phyloP scores from a whole-genome alignment of 2,888 invertebrate species.

The Lasioglossum vierecki region DNA sequence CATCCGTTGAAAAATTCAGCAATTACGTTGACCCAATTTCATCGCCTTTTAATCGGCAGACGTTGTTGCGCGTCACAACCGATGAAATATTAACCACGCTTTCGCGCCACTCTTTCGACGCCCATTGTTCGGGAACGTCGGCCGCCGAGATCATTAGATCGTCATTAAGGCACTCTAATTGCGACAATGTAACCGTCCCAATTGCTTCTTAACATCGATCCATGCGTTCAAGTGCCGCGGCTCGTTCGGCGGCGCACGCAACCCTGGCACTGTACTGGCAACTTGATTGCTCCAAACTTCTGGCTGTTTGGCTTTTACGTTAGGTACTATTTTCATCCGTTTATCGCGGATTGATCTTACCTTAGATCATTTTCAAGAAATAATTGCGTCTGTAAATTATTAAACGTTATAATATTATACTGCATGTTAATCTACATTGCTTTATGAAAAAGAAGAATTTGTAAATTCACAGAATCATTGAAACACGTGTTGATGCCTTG shows the following conservation, averaged over 20 bases:
- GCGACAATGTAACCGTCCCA: conserved; percentile 58
- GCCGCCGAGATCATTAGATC: conserved; percentile 49
- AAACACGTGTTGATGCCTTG: no score
- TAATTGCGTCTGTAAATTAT: no score
- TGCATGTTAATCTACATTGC: no score
- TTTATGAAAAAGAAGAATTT: no score
- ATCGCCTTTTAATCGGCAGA: conserved; percentile 42
- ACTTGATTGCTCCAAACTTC: conserved; percentile 49
- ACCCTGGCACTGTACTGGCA: conserved; percentile 48
- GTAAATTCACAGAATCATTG: no score
- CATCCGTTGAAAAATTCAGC: conserved; percentile 39
- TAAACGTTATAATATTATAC: no score
- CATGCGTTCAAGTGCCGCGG: conserved; percentile 35
- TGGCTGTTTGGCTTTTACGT: conserved; percentile 49
- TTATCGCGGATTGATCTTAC: conserved; percentile 5
- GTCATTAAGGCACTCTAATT: conserved; percentile 48
- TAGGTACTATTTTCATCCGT: conserved; percentile 39
- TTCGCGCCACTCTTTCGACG: conserved; percentile 18
- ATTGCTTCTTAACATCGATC: conserved; percentile 59
- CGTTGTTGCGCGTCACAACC: conserved; percentile 33
- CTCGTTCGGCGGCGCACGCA: conserved; percentile 57
- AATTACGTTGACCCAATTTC: conserved; percentile 47
- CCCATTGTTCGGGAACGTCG: conserved; percentile 13
- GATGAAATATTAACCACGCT: conserved; percentile 50
- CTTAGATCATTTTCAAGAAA: no score